Conservation (phyloP, 2,888 invertebrate species). For the Spodoptera picta region DNA sequence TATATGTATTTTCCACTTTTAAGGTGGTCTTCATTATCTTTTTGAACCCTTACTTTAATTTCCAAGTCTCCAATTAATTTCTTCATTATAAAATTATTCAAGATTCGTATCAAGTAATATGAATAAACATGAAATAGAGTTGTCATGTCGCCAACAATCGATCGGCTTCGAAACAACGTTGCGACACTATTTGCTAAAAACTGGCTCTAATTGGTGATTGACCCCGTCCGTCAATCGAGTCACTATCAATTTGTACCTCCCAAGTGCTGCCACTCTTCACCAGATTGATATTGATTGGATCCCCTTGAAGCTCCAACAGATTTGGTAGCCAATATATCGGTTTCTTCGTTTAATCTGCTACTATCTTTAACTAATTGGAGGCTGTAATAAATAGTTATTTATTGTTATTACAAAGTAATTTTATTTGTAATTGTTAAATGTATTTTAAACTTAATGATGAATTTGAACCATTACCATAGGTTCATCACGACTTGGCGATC, state of each 20-base stretch:
- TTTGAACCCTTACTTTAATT: no score
- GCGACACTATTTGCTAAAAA: conserved; percentile 59
- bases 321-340: conserved; percentile 9
- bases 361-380: no score
- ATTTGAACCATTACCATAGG: no score
- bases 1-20: no score
- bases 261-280: conserved; percentile 61
- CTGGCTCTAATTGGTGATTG: conserved; percentile 74
- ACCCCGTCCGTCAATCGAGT: conserved; percentile 68
- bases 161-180: conserved; percentile 33
- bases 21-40: no score
- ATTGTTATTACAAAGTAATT: no score
- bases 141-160: conserved; percentile 43
- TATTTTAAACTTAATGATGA: no score
- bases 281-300: conserved; percentile 73
- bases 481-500: no score
- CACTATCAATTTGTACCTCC: conserved; percentile 74
- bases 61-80: no score
- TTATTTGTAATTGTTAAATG: no score
- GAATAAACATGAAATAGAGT: conserved; percentile 21
- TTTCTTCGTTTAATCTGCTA: neutral
- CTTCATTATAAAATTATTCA: conserved; percentile 6
- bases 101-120: conserved; percentile 14
- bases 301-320: conserved; percentile 47
- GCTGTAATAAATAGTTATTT: no score